Percentiles rank a stretch among this genome's conserved stretches.
These are phyloP conservation scores for Pachyrhynchus sulphureomaculatus DNA, from an alignment of 1,140 invertebrate species.

Conservation along the genomic window DNA sequence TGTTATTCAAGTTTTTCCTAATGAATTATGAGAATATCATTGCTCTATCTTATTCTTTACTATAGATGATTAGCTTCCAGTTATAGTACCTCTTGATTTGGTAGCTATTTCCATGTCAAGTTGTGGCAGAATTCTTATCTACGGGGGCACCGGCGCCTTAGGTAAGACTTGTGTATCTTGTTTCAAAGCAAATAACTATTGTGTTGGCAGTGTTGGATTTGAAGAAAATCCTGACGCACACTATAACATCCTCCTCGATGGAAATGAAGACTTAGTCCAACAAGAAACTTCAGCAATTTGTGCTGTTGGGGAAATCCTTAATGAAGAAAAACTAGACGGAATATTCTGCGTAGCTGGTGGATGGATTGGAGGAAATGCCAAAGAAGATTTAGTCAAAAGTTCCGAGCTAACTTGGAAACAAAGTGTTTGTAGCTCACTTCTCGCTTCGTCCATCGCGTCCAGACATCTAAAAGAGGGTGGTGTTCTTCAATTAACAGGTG, in stretches of 20 bases:
- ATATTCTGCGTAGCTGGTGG: slow-evolving; percentile 98
- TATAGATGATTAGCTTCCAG: no score
- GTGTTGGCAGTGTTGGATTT: slow-evolving; percentile 94
- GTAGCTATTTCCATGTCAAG: not conserved
- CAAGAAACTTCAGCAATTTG: slow-evolving; percentile 71
- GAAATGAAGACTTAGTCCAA: slow-evolving; percentile 70
- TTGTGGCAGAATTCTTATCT: slow-evolving; percentile 76
- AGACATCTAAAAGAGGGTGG: slow-evolving; percentile 87
- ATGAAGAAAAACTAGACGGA: slow-evolving; percentile 86
- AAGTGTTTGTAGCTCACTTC: slow-evolving; percentile 94
- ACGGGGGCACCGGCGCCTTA: slow-evolving; percentile 93
- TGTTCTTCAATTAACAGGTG: slow-evolving; percentile 90
- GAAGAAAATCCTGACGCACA: slow-evolving; percentile 87
- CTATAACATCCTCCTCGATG: slow-evolving; percentile 83
- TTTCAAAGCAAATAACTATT: slow-evolving; percentile 88
- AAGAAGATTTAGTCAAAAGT: slow-evolving; percentile 79
- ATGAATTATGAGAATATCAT: no score
- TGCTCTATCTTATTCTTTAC: no score
- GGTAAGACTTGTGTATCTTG: slow-evolving; percentile 81
- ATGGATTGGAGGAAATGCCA: slow-evolving; percentile 92
- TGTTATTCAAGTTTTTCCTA: no score
- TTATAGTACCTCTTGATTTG: no score
- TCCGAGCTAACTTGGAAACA: slow-evolving; percentile 95
- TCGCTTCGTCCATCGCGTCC: slow-evolving; percentile 84
- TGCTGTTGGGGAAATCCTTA: slow-evolving; percentile 62